These are phyloP conservation scores for Alectoris magna DNA, from an alignment of 2,797 vertebrate species.

Conservation along the genomic window DNA sequence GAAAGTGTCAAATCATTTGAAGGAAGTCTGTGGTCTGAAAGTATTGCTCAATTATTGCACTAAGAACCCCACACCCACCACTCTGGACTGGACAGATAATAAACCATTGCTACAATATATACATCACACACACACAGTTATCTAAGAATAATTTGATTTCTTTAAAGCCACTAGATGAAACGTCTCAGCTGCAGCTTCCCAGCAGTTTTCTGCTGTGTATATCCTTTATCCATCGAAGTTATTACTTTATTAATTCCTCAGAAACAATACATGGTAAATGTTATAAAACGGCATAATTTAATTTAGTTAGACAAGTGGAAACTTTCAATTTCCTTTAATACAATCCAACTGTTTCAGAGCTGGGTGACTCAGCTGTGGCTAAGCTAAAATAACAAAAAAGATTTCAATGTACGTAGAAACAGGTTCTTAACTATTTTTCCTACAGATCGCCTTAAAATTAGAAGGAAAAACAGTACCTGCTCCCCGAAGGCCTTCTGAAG, in stretches of 20 bases:
- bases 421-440: background rate
- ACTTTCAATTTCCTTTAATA: background rate
- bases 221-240: background rate
- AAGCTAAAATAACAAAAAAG: background rate
- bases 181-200: background rate
- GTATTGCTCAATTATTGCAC: constrained; percentile 46
- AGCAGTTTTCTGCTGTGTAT: background rate
- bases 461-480: background rate
- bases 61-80: constrained; percentile 3
- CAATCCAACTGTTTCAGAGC: background rate
- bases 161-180: background rate
- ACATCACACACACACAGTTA: background rate
- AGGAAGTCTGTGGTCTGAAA: constrained; percentile 65
- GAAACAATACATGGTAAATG: background rate
- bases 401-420: background rate
- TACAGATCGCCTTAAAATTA: background rate
- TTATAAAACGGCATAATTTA: background rate
- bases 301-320: background rate
- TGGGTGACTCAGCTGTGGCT: background rate
- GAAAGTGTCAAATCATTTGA: constrained; percentile 59
- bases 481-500: background rate
- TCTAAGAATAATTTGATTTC: constrained; percentile 29
- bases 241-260: background rate
- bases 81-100: constrained; percentile 56
- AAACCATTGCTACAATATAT: constrained; percentile 34